A percentile compares a stretch with the other conserved stretches of the same genome.
Conservation (phyloP, 2,113 vertebrate species). For the Oplegnathus fasciatus region DNA sequence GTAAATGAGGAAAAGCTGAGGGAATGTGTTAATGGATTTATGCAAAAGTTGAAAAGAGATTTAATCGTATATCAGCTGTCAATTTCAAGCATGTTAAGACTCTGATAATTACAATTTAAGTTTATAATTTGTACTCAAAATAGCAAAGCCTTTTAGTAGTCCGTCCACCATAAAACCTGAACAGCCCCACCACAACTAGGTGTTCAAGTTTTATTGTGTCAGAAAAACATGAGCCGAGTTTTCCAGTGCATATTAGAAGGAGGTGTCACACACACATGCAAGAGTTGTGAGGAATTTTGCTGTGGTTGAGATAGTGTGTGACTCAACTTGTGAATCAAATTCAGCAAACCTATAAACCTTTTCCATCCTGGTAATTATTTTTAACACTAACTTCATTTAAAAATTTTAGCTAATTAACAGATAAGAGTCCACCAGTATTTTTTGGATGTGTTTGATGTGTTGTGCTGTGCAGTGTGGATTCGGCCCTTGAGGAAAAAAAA, state of each 20-base stretch:
- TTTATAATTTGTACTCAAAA: not conserved
- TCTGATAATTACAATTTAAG: not conserved
- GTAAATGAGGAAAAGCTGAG: not conserved
- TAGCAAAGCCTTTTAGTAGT: not conserved
- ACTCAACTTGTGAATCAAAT: not conserved
- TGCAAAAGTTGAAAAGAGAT: not conserved
- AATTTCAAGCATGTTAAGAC: not conserved
- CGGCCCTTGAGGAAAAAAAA: not conserved
- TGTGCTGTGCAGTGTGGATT: not conserved
- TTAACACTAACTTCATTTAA: not conserved
- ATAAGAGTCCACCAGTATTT: not conserved
- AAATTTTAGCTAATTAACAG: not conserved
- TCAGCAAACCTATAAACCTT: not conserved
- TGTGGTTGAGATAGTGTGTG: slow-evolving; percentile 13
- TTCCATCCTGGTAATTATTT: not conserved
- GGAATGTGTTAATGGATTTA: not conserved
- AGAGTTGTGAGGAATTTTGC: not conserved
- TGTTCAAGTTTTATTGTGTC: slow-evolving; percentile 25
- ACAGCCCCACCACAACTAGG: not conserved
- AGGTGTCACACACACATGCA: not conserved
- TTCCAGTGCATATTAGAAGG: slow-evolving; percentile 26
- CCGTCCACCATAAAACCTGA: not conserved
- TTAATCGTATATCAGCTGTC: not conserved
- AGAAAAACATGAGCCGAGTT: slow-evolving; percentile 27
- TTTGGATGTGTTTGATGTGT: not conserved